phyloP scores from a whole-genome alignment of 2,113 vertebrate species.

The Equus quagga region DNA sequence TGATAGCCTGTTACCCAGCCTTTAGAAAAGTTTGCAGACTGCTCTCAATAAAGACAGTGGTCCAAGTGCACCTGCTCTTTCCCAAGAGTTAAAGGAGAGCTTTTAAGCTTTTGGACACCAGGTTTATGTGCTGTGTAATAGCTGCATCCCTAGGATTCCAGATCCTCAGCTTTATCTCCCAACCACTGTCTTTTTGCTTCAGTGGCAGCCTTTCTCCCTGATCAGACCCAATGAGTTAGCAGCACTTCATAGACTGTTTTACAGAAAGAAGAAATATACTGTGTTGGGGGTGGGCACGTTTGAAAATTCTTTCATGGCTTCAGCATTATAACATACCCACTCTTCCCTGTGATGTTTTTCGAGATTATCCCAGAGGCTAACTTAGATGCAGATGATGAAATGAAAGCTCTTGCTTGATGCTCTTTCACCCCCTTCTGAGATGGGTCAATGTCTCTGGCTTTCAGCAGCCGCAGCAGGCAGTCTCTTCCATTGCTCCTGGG shows the following conservation, averaged over 20 bases:
- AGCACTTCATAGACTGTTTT: background rate
- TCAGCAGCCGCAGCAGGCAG: background rate
- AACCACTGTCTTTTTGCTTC: background rate
- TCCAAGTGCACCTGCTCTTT: background rate
- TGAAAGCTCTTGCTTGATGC: background rate
- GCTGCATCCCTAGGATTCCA: background rate
- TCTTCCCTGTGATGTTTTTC: background rate
- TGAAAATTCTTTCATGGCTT: background rate
- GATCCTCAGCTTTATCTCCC: background rate
- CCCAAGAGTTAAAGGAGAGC: background rate
- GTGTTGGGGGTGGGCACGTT: background rate
- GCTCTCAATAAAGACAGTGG: background rate
- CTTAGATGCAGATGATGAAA: slow-evolving; percentile 8
- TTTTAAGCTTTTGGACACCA: background rate
- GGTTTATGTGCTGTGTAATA: background rate
- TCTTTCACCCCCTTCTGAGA: slow-evolving; percentile 27
- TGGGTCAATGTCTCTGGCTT: slow-evolving; percentile 43
- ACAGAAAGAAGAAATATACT: background rate
- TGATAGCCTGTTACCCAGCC: background rate
- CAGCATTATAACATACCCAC: background rate
- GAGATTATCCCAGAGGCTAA: background rate
- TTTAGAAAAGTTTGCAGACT: slow-evolving; percentile 3
- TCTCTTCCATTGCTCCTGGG: slow-evolving; percentile 27
- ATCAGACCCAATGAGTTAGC: slow-evolving; percentile 30
- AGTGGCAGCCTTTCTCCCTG: background rate